Base-by-base conservation (phyloP, 2,888 invertebrate species). In the Drosophila tanythrix region DNA sequence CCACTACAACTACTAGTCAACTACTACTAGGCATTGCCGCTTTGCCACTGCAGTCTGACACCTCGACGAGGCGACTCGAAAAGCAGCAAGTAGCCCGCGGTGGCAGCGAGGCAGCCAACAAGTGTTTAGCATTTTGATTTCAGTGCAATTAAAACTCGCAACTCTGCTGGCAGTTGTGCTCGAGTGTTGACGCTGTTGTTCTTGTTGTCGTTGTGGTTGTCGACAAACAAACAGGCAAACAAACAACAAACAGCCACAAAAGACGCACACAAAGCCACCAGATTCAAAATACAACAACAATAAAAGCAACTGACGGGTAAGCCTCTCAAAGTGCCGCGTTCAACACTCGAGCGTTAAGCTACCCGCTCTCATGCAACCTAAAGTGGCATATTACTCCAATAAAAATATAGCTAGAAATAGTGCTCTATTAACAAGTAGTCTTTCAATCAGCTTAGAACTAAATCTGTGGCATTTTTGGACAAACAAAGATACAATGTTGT, bases 111-210 rank as follows among this genome's bases (percentile, higher is more conserved):
- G 70, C 79, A 67, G 85, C 83, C 87, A 85, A 85, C 85, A 89
- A 85, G 85, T 87, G 85, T 87, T 85, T 89, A 87, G 87, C 82
- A 79, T 89, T 85, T 89, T 77, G 89, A 83, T 83, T 83, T 79
- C 79, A 87, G 72, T 83, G 85, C 85, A 86, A 86, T 86, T 86
- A 86, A 86, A 86, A 86, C 68, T 69, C 81, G 72, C 73, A 72
- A 66, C 76, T 68, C 72, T 35, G 61, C 56, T 76, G 76, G 63
- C 85, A 65, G 59, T 56, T 38, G 8, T 69, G 48, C 67, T 74
- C 68, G 72, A 83, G 82, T 76, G 76, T 70, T 72, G 74, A 48
- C 55, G 74, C 48, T 75, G 67, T 52, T 25, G 55, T 43, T 53
- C 67, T 62, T 70, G 66, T 38, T 38, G 52, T 48, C n/a, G 53